phyloP scores from a whole-genome alignment of 2,797 vertebrate genomes.

The Simalia tracyae region DNA sequence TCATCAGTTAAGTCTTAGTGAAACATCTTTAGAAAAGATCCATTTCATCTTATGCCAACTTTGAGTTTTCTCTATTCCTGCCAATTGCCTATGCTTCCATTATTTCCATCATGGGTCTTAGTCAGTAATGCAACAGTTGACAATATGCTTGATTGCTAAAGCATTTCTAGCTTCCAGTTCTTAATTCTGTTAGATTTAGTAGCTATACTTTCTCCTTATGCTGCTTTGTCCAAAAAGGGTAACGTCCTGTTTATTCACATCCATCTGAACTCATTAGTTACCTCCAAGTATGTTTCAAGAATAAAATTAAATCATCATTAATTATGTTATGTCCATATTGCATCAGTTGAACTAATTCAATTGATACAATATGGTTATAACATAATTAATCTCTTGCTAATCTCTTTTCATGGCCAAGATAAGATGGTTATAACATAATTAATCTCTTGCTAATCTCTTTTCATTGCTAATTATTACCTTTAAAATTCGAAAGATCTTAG shows the following conservation, averaged over 20 bases:
- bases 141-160: neutral
- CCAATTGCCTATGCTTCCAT: neutral
- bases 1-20: neutral
- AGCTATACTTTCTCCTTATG: neutral
- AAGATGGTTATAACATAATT: no score
- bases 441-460: no score
- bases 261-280: neutral
- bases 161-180: neutral
- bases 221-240: neutral
- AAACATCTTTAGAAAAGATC: slow-evolving; percentile 13
- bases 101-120: neutral
- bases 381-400: no score
- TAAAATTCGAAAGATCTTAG: neutral
- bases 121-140: neutral
- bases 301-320: neutral
- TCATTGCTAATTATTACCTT: neutral
- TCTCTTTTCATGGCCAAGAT: no score
- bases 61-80: neutral
- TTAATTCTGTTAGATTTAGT: neutral
- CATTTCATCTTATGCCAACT: neutral
- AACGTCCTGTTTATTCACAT: neutral
- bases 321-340: neutral
- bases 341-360: no score
- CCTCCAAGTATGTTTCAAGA: neutral
- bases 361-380: no score